A percentile compares a stretch with the other conserved stretches of the same genome.
Conservation (phyloP, 2,888 invertebrate species). For the Charanyca ferruginea region DNA sequence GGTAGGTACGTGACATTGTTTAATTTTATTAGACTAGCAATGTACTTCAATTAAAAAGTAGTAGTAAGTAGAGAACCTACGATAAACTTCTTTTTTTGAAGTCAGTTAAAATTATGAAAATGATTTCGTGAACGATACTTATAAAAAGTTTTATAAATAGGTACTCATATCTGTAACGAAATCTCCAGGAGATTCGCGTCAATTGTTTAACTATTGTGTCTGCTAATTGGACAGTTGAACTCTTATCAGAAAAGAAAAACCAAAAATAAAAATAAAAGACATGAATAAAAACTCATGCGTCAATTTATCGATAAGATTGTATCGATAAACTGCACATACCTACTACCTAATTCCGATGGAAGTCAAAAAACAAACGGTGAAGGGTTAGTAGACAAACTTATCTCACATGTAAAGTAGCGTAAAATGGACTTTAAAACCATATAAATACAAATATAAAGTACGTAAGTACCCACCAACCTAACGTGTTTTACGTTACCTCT, state of each 20-base stretch:
- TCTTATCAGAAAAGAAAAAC: no score
- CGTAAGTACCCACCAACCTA: not conserved
- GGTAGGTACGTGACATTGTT: slow-evolving; percentile 21
- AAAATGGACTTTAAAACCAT: slow-evolving; percentile 14
- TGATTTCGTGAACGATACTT: not conserved
- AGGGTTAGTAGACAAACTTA: slow-evolving; percentile 49
- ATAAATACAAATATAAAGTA: slow-evolving; percentile 8
- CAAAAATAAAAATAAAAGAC: slow-evolving; percentile 3
- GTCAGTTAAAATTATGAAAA: no score
- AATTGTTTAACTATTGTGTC: no score
- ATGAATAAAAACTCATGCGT: not conserved
- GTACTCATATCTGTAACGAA: no score
- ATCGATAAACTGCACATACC: slow-evolving; percentile 28
- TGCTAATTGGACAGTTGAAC: no score
- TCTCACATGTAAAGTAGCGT: not conserved
- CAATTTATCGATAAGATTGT: slow-evolving; percentile 32
- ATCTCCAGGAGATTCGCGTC: no score
- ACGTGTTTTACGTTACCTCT: not conserved
- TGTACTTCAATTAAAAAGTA: not conserved
- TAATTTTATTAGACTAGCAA: not conserved
- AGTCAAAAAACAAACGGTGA: slow-evolving; percentile 62
- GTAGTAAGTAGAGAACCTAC: no score
- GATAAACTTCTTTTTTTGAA: no score
- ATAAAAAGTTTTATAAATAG: no score
- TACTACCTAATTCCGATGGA: slow-evolving; percentile 30